Base-by-base conservation (phyloP, 2,797 vertebrate genomes). In the Channa striata region DNA sequence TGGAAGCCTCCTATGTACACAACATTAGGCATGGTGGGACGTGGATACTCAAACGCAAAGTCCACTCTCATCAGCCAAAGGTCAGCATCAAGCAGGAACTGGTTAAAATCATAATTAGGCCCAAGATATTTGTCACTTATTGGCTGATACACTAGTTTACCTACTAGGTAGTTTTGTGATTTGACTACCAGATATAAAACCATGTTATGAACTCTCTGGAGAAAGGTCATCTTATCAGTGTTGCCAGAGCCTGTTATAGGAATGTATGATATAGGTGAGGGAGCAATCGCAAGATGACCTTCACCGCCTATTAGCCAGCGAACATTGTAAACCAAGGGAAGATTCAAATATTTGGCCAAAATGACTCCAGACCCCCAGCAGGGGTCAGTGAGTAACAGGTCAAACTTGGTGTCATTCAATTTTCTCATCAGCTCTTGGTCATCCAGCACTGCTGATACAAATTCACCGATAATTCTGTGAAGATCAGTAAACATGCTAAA, bases 1-100 rank as follows among this genome's bases (percentile, higher is more conserved):
- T 95, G 94, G 47, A 95, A 94, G 1, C 95, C 93, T 36, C 91
- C 93, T 4, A 95, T 86, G 12, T 95, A 95, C 8, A 95, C 50
- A 1, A 93, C 58, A 56, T 95, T 95, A 5, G 94, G 95, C 94
- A 95, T 93, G 2, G 92, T 94, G 14, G 94, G 94, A 0, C 91
- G 88, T 2, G 93, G 91, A 59, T 81, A 94, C 20, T 93, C 92
- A 12, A 94, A 91, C 8, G 92, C 89, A 77, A 93, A 94, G 75
- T 94, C 88, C 5, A 87, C 84, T 70, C 84, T 83, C 90, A 92
- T 93, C 4, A 93, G 84, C 84, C 91, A 92, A 5, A 95, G 62
- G 34, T 95, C 92, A 10, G 93, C 91, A 2, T 67, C 71, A 30
- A 77, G 72, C 20, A 77, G 16, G 8, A 91, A 36, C 43, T 68